Percentiles rank a stretch among this genome's conserved stretches.
These are phyloP conservation scores for Spodoptera littoralis DNA, from an alignment of 2,888 invertebrate species.

Conservation along the genomic window DNA sequence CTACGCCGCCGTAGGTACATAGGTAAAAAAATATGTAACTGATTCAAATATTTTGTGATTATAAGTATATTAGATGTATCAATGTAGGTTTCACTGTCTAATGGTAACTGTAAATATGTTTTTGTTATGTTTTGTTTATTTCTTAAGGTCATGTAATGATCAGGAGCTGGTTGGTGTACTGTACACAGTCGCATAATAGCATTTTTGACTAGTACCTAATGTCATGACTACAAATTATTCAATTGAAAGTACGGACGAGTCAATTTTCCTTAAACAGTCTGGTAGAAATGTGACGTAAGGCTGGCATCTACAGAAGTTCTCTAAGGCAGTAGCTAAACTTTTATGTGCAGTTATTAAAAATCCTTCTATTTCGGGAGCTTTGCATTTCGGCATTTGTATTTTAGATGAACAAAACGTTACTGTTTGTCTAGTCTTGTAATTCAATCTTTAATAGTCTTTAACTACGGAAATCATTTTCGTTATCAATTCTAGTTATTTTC, in stretches of 20 bases:
- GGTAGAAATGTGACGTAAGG: too few species aligned
- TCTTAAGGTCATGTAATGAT: slow-evolving; percentile 29
- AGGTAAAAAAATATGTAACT: slow-evolving; percentile 27
- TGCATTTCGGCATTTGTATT: too few species aligned
- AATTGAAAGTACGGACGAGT: neutral
- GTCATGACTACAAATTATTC: slow-evolving; percentile 24
- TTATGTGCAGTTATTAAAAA: too few species aligned
- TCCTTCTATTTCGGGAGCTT: too few species aligned
- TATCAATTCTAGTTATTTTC: too few species aligned
- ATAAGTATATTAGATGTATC: slow-evolving; percentile 34
- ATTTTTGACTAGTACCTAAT: slow-evolving; percentile 1
- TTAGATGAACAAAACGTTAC: too few species aligned
- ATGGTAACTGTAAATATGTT: slow-evolving; percentile 39
- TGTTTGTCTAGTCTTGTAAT: too few species aligned
- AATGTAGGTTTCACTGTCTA: slow-evolving; percentile 46
- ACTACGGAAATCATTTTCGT: too few species aligned
- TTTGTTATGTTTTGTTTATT: slow-evolving; percentile 42
- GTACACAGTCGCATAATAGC: slow-evolving; percentile 24
- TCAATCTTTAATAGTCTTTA: too few species aligned
- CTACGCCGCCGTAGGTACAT: slow-evolving; percentile 24
- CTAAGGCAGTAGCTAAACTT: too few species aligned
- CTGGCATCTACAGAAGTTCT: too few species aligned
- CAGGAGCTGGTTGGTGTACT: slow-evolving; percentile 19
- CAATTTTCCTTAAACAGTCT: neutral
- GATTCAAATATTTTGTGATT: slow-evolving; percentile 44